Evolutionary conservation across 2,113 vertebrate species (phyloP).

Genomic region (Mastomys coucha): DNA sequence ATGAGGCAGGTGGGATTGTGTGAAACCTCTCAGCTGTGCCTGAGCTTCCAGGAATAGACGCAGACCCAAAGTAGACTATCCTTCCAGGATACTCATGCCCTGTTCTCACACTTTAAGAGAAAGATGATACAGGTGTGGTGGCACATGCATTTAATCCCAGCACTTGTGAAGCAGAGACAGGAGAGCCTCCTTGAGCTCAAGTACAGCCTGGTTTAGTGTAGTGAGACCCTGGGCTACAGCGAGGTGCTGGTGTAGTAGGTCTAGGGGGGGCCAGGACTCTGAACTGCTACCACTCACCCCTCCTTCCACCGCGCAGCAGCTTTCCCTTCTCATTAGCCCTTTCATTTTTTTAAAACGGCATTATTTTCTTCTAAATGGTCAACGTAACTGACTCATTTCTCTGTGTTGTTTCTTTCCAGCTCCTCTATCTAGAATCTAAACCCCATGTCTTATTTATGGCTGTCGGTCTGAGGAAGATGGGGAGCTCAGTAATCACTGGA

Average conservation of each 20-base stretch:
- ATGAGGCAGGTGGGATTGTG: too few species aligned
- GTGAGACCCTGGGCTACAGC: background rate
- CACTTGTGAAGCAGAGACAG: background rate
- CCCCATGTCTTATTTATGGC: background rate
- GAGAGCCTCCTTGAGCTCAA: background rate
- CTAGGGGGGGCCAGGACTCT: background rate
- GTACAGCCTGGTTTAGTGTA: background rate
- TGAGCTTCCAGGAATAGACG: background rate
- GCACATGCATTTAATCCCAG: background rate
- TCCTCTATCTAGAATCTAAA: background rate
- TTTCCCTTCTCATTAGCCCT: accelerated
- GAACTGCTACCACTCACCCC: too few species aligned
- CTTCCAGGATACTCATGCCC: background rate
- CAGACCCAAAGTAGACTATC: background rate
- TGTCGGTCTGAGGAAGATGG: background rate
- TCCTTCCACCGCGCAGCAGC: too few species aligned
- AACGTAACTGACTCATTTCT: background rate
- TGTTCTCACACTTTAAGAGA: background rate
- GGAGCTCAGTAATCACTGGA: background rate
- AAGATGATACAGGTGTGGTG: background rate
- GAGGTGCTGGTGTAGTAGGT: background rate
- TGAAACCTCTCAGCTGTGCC: too few species aligned
- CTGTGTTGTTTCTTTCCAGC: background rate
- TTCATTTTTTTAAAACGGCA: background rate
- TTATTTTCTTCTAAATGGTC: background rate